phyloP scores from a whole-genome alignment of 1,140 invertebrate species.

The Diabrotica undecimpunctata region DNA sequence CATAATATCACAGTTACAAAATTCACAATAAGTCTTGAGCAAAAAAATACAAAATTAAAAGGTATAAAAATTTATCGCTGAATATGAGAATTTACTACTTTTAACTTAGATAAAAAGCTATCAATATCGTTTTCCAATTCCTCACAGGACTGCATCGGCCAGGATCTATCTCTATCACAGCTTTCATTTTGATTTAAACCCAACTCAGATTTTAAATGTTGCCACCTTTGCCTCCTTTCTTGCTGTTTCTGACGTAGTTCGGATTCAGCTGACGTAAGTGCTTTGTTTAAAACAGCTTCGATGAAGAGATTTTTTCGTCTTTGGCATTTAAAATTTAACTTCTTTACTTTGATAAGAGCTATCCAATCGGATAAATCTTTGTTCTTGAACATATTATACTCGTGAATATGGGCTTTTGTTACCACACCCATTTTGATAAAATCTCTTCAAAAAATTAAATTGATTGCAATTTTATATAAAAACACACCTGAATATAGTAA shows the following conservation, averaged over 20 bases:
- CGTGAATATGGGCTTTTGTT: constrained; percentile 12
- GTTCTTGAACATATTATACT: constrained; percentile 27
- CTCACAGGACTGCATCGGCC: constrained; percentile 30
- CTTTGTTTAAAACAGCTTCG: constrained; percentile 48
- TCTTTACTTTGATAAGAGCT: constrained; percentile 48
- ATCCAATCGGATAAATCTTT: constrained; percentile 50
- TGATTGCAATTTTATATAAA: constrained; percentile 23
- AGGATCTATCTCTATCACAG: constrained; percentile 13
- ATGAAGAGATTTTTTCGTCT: constrained; percentile 48
- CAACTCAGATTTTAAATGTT: constrained; percentile 42
- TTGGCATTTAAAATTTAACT: constrained; percentile 43
- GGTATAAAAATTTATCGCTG: constrained; percentile 29
- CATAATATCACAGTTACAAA: constrained; percentile 40
- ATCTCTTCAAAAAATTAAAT: constrained; percentile 23
- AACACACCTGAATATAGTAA: constrained; percentile 31
- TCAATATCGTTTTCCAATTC: constrained; percentile 38
- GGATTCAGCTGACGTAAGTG: constrained; percentile 46
- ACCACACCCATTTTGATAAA: constrained; percentile 37
- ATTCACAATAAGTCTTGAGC: constrained; percentile 19
- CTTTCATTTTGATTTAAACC: constrained; percentile 16
- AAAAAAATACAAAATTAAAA: constrained; percentile 22
- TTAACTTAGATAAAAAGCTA: constrained; percentile 40
- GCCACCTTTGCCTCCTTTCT: constrained; percentile 46
- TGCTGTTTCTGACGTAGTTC: constrained; percentile 49
- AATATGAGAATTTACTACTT: constrained; percentile 30